Base-by-base conservation (phyloP, 1,140 invertebrate genomes). In the Bombus confusus region DNA sequence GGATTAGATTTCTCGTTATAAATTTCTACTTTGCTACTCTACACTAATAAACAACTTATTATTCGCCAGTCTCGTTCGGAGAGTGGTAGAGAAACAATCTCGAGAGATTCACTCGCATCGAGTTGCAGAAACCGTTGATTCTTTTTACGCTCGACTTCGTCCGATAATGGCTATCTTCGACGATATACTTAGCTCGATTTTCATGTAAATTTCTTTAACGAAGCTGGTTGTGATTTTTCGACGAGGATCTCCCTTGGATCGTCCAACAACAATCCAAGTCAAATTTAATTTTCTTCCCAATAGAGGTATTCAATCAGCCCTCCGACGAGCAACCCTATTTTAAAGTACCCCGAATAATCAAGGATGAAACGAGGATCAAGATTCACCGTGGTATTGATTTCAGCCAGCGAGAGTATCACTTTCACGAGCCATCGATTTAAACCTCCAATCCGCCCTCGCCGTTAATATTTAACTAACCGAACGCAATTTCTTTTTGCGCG, bases 1-100 rank as follows among this genome's bases (percentile, higher is more conserved):
- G 78, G 84, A 86, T 82, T 86, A 86, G 79, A 75, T 75, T 82
- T 69, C 71, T 82, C 79, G 41, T 86, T 86, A 76, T 82, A 86
- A 86, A 82, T 82, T 82, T 74, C 41, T 52, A 10, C 69, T 15
- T 13, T 37, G 34, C 34, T 12, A n/a, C 43, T 52, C 22, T 9
- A 10, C 10, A 4, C n/a, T 71, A 79, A 84, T 79, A 79, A 69
- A 47, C 81, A 79, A 79, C 39, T 79, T 69, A 69, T 71, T 78
- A 68, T 77, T 68, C 62, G n/a, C 3, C 8, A 2, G 6, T 73
- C 8, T 25, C 39, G 41, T 76, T 31, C 39, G 76, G 3, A 12
- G 18, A 64, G 8, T 28, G 59, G 57, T 31, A 9, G 3, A 68
- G n/a, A 5, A 62, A 39, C 2, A 9, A 10, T 3, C 28, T 43